phyloP scores from a whole-genome alignment of 2,888 invertebrate genomes.

The Lampropteryx suffumata region DNA sequence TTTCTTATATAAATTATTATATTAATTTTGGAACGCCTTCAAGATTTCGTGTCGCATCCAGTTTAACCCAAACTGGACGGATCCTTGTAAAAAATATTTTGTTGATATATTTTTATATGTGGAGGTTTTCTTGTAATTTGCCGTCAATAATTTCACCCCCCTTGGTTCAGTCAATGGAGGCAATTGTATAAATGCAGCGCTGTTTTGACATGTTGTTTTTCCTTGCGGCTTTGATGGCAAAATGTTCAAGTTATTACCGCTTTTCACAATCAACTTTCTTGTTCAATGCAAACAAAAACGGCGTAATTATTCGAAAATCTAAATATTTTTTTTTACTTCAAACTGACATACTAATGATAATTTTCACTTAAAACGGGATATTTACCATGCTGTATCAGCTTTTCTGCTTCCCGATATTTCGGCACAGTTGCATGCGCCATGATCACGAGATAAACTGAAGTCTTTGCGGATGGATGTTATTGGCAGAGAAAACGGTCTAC shows the following conservation, averaged over 20 bases:
- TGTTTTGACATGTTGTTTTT: conserved; percentile 60
- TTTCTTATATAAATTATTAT: conserved; percentile 43
- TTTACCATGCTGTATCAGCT: too few relatives aligned
- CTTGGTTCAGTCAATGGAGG: conserved; percentile 56
- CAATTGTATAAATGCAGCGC: conserved; percentile 62
- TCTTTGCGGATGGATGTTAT: too few relatives aligned
- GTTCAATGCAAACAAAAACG: conserved; percentile 9
- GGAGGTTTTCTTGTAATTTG: conserved; percentile 62
- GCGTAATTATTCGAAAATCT: too few relatives aligned
- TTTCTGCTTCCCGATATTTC: too few relatives aligned
- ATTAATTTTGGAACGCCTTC: conserved; percentile 40
- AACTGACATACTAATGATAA: too few relatives aligned
- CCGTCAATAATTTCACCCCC: conserved; percentile 59
- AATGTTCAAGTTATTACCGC: conserved; percentile 32
- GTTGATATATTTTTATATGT: conserved; percentile 52
- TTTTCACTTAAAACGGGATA: too few relatives aligned
- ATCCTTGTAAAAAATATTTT: conserved; percentile 38
- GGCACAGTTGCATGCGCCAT: too few relatives aligned
- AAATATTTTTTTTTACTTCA: too few relatives aligned
- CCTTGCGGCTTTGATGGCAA: conserved; percentile 39
- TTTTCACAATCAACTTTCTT: conserved; percentile 34
- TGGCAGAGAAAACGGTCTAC: too few relatives aligned
- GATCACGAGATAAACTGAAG: too few relatives aligned
- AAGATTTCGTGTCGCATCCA: conserved; percentile 42
- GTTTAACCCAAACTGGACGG: conserved; percentile 12